Evolutionary conservation across 2,797 vertebrate genomes (phyloP), one percentile per base, ranked within the genome.

Genomic region (Malacoraja senta): DNA sequence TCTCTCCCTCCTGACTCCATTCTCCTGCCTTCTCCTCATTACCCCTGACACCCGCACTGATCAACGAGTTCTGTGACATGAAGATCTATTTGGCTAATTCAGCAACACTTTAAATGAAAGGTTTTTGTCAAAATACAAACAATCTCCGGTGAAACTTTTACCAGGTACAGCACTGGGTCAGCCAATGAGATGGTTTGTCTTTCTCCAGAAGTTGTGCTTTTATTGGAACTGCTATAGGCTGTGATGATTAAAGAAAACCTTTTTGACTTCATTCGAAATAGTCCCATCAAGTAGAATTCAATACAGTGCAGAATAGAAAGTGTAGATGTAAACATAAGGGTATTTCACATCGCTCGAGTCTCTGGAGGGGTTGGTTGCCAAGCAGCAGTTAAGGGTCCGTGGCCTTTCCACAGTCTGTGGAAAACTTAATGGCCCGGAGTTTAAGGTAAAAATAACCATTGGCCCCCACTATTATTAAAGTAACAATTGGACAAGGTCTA

Each of bases 201-300:
- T 35, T 35, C 84, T 35, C 63, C 84, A 65, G 21, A 32, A 88
- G 19, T 68, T 88, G 32, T 17, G 35, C 84, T 88, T 88, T 88
- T 88, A 32, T 21, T 35, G 61, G 13, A 68, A 8, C 13, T 63
- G 83, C 26, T 63, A 32, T 65, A 65, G 83, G 68, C 19, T 19
- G 84, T 21, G 61, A 88, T 88, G 29, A 68, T 88, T 68, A 88
- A 88, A 88, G n/a, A n/a, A 68, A 68, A 68, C 32, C 84, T 68
- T 88, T 88, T 9, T 68, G 63, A 88, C 63, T 88, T 32, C 61
- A n/a, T 68, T 88, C 15, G 17, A 88, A 68, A 35, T 63, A 21
- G 17, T 32, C 17, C 7, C 35, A 68, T 21, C 17, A 35, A 88
- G 1, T 8, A 35, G 32, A 88, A 32, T 21, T 68, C 84, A 88